phyloP scores from a whole-genome alignment of 2,888 invertebrate genomes.

The Agrochola lota region DNA sequence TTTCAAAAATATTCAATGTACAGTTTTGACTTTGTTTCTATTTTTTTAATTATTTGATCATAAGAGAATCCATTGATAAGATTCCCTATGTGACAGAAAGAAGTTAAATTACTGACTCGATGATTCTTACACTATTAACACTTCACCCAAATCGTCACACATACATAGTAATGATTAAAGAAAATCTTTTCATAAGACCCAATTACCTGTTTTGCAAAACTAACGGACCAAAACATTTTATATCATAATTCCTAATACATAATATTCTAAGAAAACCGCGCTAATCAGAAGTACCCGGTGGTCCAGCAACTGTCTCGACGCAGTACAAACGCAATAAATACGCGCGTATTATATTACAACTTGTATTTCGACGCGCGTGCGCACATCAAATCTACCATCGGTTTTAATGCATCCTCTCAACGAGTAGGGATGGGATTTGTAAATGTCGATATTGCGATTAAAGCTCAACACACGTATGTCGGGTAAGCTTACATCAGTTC shows the following conservation, averaged over 20 bases:
- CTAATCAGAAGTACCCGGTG: slow-evolving; percentile 62
- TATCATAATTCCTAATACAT: slow-evolving; percentile 13
- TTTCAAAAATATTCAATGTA: background rate
- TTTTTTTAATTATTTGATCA: too few species aligned
- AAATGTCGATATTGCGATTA: slow-evolving; percentile 57
- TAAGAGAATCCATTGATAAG: too few species aligned
- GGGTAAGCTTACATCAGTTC: background rate
- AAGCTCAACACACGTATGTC: background rate
- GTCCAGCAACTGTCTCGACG: slow-evolving; percentile 59
- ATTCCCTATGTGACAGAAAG: too few species aligned
- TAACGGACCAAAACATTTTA: slow-evolving; percentile 4
- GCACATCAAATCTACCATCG: slow-evolving; percentile 83
- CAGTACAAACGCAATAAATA: slow-evolving; percentile 74
- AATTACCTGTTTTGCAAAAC: background rate
- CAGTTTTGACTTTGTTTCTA: too few species aligned
- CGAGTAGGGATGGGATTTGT: slow-evolving; percentile 66
- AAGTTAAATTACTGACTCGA: background rate
- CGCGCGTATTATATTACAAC: slow-evolving; percentile 83
- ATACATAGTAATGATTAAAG: background rate
- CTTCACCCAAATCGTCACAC: too few species aligned
- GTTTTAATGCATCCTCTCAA: slow-evolving; percentile 77
- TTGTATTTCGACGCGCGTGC: slow-evolving; percentile 87
- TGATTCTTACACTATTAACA: background rate
- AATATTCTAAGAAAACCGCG: slow-evolving; percentile 45
- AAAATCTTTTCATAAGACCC: background rate